Percentiles rank a stretch among this genome's conserved stretches.
Conservation (phyloP, 1,140 invertebrate genomes). For the Amyelois transitella region DNA sequence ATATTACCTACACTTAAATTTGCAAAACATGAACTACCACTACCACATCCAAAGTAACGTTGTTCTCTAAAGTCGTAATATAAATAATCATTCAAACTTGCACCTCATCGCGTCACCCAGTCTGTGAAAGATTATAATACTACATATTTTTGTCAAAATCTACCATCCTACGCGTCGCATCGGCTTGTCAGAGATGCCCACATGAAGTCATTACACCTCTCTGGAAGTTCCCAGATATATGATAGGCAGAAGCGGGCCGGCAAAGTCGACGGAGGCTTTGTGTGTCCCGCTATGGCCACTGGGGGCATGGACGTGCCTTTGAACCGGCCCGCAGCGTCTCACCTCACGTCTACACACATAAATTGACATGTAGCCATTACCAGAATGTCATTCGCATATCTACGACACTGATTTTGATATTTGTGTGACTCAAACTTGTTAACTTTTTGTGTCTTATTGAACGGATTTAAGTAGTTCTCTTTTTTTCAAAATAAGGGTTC, state of each 20-base stretch:
- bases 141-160: constrained; percentile 44
- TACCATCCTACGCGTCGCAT: constrained; percentile 33
- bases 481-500: not conserved
- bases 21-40: no score
- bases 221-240: constrained; percentile 49
- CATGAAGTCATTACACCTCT: constrained; percentile 60
- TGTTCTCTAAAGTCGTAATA: no score
- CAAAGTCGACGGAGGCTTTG: constrained; percentile 20
- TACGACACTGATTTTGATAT: constrained; percentile 11
- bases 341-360: not conserved
- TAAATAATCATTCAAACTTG: no score
- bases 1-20: no score
- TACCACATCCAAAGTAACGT: no score
- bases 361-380: not conserved
- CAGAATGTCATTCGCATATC: constrained; percentile 6
- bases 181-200: constrained; percentile 51
- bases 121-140: no score
- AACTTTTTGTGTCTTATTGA: not conserved
- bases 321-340: constrained; percentile 26
- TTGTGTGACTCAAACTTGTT: not conserved
- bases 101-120: no score
- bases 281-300: constrained; percentile 44
- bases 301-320: constrained; percentile 64
- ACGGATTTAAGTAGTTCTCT: no score
- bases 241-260: constrained; percentile 37